Percentiles rank a stretch among this genome's conserved stretches.
Evolutionary conservation across 2,888 invertebrate genomes (phyloP).

Genomic region (Drosophila barbarae): DNA sequence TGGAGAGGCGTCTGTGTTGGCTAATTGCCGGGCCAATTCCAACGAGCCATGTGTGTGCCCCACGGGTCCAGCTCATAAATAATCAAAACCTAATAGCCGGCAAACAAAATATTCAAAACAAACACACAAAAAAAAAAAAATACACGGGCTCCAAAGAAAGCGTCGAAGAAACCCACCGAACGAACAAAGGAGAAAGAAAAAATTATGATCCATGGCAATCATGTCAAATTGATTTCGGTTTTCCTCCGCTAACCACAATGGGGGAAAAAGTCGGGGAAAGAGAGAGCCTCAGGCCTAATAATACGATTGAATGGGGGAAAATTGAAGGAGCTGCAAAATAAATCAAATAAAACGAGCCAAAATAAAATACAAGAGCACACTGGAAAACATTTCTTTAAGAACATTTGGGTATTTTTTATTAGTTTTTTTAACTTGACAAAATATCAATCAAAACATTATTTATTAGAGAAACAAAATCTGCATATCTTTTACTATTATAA

Average conservation of each 20-base stretch:
- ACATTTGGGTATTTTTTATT: not conserved
- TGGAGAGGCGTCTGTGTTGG: constrained; percentile 40
- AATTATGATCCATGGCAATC: constrained; percentile 72
- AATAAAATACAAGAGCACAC: constrained; percentile 14
- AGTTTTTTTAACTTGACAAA: not conserved
- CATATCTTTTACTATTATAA: not conserved
- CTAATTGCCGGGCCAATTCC: constrained; percentile 62
- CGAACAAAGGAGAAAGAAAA: constrained; percentile 28
- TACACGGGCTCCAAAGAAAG: constrained; percentile 32
- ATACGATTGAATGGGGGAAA: constrained; percentile 38
- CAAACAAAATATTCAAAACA: constrained; percentile 54
- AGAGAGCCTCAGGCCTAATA: constrained; percentile 33
- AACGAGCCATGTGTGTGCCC: constrained; percentile 52
- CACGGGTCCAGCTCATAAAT: constrained; percentile 56
- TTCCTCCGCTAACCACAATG: constrained; percentile 43
- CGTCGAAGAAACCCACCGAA: constrained; percentile 31
- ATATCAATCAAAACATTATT: not conserved
- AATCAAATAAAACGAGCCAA: constrained; percentile 67
- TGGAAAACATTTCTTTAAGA: not conserved
- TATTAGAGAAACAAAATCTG: not conserved
- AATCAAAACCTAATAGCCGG: constrained; percentile 58
- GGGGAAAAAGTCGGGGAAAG: constrained; percentile 6
- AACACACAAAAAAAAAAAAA: constrained; percentile 30
- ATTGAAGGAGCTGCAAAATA: constrained; percentile 72
- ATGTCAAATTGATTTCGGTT: constrained; percentile 70